Base-by-base conservation (phyloP, 2,797 vertebrate genomes). In the Peromyscus nudipes region DNA sequence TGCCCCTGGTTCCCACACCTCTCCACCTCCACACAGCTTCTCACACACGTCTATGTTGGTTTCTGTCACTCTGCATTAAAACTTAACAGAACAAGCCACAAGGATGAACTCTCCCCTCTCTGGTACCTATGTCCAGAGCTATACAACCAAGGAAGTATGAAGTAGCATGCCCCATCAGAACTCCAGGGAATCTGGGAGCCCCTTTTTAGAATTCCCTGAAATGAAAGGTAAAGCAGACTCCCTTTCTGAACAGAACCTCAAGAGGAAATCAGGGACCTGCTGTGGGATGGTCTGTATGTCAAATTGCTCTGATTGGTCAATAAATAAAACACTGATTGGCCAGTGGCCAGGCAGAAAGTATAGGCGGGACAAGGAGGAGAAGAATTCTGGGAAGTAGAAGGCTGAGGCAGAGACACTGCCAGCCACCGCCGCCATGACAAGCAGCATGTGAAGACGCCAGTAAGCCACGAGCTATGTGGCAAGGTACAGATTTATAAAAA, bases 201-300 rank as follows among this genome's bases (percentile, higher is more conserved):
- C 75, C 80, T 60, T 91, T 67, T 65, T 6, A 37, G 83, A 91
- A 31, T 40, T 23, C 43, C n/a, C 46, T 34, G 67, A 94, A 87
- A 69, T 91, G 49, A 95, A 40, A 89, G 62, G 25, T 67, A 93
- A 40, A 2, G 21, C 55, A 52, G 52, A 27, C 27, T 49, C 34
- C 86, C 19, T 92, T 94, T 52, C 25, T 73, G 94, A 93, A 69
- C 0, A 87, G 52, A 92, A 84, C 4, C 52, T 67, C 52, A 83
- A 96, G 89, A 52, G 34, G 86, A 29, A 96, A 85, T 3, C 37
- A 57, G 82, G 34, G 75, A 90, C 65, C 79, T n/a, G n/a, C n/a
- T n/a, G n/a, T n/a, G n/a, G n/a, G n/a, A n/a, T n/a, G n/a, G n/a
- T n/a, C n/a, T n/a, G n/a, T n/a, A n/a, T n/a, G n/a, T n/a, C n/a